A percentile compares a stretch with the other conserved stretches of the same genome.
These are phyloP conservation scores for Octopus sinensis DNA, from an alignment of 1,140 invertebrate genomes.

Conservation along the genomic window DNA sequence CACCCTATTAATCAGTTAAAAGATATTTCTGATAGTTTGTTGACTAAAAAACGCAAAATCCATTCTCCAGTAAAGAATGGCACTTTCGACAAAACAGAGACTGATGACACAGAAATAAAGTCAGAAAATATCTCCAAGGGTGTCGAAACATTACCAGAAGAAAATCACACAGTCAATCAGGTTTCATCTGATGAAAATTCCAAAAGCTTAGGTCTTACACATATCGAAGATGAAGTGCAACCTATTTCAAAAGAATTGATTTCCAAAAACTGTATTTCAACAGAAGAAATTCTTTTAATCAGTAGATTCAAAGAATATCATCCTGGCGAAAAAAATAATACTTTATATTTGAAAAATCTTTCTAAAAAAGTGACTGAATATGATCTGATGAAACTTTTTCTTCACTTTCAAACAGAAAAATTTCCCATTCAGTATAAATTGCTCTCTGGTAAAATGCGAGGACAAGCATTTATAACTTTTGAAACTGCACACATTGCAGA, in stretches of 20 bases:
- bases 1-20: neutral
- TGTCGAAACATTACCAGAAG: neutral
- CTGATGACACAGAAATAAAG: neutral
- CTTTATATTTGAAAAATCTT: neutral
- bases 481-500: neutral
- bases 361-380: neutral
- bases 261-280: neutral
- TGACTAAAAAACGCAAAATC: neutral
- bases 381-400: neutral
- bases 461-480: conserved; percentile 3
- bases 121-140: neutral
- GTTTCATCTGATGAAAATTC: neutral
- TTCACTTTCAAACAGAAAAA: neutral
- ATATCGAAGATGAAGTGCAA: neutral
- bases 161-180: neutral
- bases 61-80: neutral
- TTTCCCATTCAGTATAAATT: neutral
- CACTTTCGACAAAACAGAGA: neutral
- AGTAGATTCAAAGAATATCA: neutral
- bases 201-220: too few relatives aligned
- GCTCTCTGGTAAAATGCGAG: neutral
- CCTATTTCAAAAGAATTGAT: conserved; percentile 5
- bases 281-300: neutral
- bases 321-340: neutral
- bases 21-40: neutral